Conservation (phyloP, 2,797 vertebrate genomes). For the Aplochiton taeniatus region DNA sequence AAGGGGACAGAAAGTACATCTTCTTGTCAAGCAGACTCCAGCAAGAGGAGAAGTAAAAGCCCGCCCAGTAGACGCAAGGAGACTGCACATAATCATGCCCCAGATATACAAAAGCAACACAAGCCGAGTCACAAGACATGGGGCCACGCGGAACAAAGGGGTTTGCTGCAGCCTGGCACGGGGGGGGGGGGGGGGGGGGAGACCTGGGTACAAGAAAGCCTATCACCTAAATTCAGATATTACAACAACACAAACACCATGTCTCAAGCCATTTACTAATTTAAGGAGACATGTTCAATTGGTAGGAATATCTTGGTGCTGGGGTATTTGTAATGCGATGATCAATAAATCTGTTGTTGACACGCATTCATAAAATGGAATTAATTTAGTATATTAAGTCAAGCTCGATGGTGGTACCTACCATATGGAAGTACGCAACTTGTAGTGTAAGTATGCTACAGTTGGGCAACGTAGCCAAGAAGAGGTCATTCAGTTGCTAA, state of each 20-base stretch:
- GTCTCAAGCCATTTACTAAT: not conserved
- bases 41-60: constrained; percentile 33
- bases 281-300: constrained; percentile 5
- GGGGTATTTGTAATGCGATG: no score
- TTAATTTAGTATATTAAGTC: no score
- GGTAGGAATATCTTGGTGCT: no score
- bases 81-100: constrained; percentile 62
- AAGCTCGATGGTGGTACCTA: no score
- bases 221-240: not conserved
- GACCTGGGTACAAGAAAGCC: not conserved
- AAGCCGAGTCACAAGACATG: constrained; percentile 64
- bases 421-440: not conserved
- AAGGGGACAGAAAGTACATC: constrained; percentile 27
- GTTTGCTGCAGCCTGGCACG: not conserved
- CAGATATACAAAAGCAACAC: constrained; percentile 60
- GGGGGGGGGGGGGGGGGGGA: not conserved
- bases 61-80: constrained; percentile 52
- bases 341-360: no score
- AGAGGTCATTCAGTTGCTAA: not conserved
- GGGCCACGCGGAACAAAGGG: constrained; percentile 57
- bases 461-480: constrained; percentile 1
- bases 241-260: not conserved
- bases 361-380: no score
- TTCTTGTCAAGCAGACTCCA: constrained; percentile 19
- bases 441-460: not conserved